Evolutionary conservation across 2,888 invertebrate genomes (phyloP).

Genomic region (Lasioglossum malachurum): DNA sequence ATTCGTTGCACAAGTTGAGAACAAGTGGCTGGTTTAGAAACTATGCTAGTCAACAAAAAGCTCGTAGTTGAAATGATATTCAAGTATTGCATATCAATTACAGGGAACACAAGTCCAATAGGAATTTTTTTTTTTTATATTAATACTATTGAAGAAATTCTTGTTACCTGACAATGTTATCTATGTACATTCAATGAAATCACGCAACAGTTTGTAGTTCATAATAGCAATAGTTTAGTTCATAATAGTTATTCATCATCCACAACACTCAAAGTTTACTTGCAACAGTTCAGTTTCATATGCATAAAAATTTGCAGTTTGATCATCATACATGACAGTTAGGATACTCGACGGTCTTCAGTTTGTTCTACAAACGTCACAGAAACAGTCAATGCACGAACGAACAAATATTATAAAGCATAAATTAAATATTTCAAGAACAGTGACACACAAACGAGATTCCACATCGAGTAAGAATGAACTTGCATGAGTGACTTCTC

Average conservation of each 20-base stretch:
- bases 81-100: not conserved
- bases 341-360: not conserved
- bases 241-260: too few relatives aligned
- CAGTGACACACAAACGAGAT: not conserved
- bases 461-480: not conserved
- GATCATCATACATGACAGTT: not conserved
- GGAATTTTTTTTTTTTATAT: not conserved
- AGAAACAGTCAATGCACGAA: not conserved
- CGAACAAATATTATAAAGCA: not conserved
- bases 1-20: not conserved
- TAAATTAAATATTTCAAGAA: not conserved
- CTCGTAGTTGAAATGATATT: too few relatives aligned
- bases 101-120: not conserved
- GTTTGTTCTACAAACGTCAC: not conserved
- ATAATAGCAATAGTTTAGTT: too few relatives aligned
- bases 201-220: too few relatives aligned
- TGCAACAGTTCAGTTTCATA: not conserved
- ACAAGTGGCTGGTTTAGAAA: not conserved
- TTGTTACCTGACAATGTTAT: not conserved
- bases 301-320: not conserved
- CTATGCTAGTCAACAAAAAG: not conserved
- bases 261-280: not conserved
- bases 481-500: conserved; percentile 5
- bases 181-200: too few relatives aligned
- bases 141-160: too few relatives aligned